Base-by-base conservation (phyloP, 2,113 vertebrate genomes). In the Hassar affinis region DNA sequence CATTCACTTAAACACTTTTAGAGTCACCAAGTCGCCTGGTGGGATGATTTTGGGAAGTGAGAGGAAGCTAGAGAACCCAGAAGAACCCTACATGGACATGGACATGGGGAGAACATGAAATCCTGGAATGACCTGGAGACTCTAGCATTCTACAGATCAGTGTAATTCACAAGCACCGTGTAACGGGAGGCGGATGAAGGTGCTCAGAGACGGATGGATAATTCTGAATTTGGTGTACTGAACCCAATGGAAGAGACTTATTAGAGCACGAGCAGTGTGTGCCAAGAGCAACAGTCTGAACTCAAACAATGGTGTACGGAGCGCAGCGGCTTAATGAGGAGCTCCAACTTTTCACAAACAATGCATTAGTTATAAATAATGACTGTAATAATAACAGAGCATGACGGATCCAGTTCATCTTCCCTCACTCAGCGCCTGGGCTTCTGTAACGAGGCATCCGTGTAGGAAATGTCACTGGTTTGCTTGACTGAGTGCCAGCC, bases 401-500 rank as follows among this genome's bases (percentile, higher is more conserved):
- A 61, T 15, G 27, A 20, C 51, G 47, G 75, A 62, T 81, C n/a
- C 30, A 20, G 11, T 6, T 18, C 2, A 20, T 42, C 10, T 20
- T 89, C 74, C 57, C 69, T 42, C 84, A 78, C 82, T 85, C 76
- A 4, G 59, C 42, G 85, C 82, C 79, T 88, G 85, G 51, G 27
- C 84, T 42, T 47, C 66, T 38, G 35, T 79, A 56, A 84, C 42
- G 61, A 79, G 51, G 52, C 62, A 71, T 79, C 49, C 49, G 52
- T 86, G 89, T 79, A 84, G 86, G 88, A 93, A 94, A 93, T 93
- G 93, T 90, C 91, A 93, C 81, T 25, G 84, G 84, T 85, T 88
- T 88, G 91, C 90, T 91, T 92, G 89, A 91, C 86, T 90, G 89
- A 79, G 86, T 81, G 86, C 87, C 87, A 90, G 91, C 90, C 90